Evolutionary conservation across 2,888 invertebrate species (phyloP).

Genomic region (Lasioglossum morio): DNA sequence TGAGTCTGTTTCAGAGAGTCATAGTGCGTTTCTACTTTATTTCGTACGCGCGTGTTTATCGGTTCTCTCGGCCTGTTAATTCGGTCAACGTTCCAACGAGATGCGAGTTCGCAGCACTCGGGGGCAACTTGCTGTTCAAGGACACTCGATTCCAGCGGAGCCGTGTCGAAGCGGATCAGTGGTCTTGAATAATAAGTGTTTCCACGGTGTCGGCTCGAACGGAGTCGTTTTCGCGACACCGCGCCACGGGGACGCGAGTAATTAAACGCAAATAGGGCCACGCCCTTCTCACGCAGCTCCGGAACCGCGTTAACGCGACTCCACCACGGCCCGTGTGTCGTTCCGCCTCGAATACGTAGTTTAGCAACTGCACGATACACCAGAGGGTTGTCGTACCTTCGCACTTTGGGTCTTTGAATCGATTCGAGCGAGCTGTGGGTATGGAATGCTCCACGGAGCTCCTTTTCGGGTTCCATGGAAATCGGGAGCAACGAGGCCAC

Average conservation of each 20-base stretch:
- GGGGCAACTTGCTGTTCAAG: not conserved
- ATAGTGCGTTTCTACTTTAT: not conserved
- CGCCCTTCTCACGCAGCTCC: constrained; percentile 48
- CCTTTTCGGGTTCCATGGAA: not conserved
- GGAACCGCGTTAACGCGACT: constrained; percentile 21
- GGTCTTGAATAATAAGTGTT: constrained; percentile 12
- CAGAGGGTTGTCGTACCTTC: not conserved
- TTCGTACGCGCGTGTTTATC: not conserved
- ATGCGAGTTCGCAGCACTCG: not conserved
- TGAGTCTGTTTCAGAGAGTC: not conserved
- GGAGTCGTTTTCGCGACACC: constrained; percentile 38
- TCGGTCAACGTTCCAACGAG: not conserved
- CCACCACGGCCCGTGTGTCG: not conserved
- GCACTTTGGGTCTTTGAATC: not conserved
- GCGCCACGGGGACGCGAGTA: constrained; percentile 54
- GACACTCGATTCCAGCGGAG: constrained; percentile 3
- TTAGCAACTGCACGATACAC: not conserved
- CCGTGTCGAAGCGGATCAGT: not conserved
- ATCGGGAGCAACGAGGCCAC: not conserved
- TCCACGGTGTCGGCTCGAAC: not conserved
- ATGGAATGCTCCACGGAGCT: not conserved
- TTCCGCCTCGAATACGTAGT: not conserved
- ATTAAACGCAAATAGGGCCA: constrained; percentile 68
- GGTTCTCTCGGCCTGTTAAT: not conserved
- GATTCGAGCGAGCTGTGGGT: not conserved